Base-by-base conservation (phyloP, 2,797 vertebrate species). In the Squalus acanthias region DNA sequence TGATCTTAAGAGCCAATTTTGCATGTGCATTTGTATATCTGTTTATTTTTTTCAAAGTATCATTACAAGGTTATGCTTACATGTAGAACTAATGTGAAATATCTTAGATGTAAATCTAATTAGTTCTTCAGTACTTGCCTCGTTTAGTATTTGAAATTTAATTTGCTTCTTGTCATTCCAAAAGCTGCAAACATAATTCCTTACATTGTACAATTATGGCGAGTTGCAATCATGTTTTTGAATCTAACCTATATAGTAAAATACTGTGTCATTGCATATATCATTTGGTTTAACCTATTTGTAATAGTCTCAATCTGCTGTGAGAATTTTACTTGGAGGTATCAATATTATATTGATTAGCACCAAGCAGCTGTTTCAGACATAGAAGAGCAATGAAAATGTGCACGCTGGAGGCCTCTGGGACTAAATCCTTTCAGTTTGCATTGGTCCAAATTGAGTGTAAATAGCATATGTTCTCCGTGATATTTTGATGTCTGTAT, bases 341-440 rank as follows among this genome's bases (percentile, higher is more conserved):
- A 93, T 46, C n/a, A 67, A 67, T 93, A 93, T 67, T 93, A 7
- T 93, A 65, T 67, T 67, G n/a, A 93, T 93, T 93, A 93, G 63
- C 57, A 65, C 3, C 53, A 91, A 60, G 57, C 57, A 91, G 26
- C 57, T 91, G 26, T 29, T 91, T 33, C 57, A 33, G 57, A 91
- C 53, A 5, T 17, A 6, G 12, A 57, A 57, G 85, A 60, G 79
- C 26, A 63, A 63, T 63, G 24, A 1, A 91, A 63, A 60, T 63
- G 9, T 60, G 50, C 22, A 26, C 26, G 46, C 46, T 87, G 22
- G 85, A 53, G 20, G 53, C 82, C 6, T 3, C 57, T 60, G 4
- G 53, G 57, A 63, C 26, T 33, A 63, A 91, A 91, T 91, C 24
- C 29, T 91, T 60, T 91, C 85, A 88, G 57, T 91, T 60, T 63